These are phyloP conservation scores for Epinephelus moara DNA, from an alignment of 2,113 vertebrate genomes.

Conservation along the genomic window DNA sequence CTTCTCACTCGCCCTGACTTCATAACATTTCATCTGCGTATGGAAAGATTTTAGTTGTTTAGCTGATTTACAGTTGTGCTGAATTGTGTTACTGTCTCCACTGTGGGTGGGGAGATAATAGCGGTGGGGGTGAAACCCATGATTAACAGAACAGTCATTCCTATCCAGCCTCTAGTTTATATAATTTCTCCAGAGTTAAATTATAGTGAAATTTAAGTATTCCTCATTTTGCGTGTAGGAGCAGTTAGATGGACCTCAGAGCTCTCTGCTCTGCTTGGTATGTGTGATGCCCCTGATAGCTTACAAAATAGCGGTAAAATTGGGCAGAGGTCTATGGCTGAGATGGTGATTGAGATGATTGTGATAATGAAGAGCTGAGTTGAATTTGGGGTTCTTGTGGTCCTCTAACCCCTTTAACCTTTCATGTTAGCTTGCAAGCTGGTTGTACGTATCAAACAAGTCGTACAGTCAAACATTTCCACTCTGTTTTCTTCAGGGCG, in stretches of 20 bases:
- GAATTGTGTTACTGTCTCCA: constrained; percentile 58
- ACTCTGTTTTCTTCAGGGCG: background rate
- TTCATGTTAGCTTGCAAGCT: background rate
- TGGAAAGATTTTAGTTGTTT: constrained; percentile 43
- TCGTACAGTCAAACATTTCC: background rate
- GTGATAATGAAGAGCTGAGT: background rate
- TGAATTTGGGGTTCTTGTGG: background rate
- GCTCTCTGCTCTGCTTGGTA: background rate
- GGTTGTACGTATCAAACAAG: background rate
- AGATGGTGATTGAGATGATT: background rate
- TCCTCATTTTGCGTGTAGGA: constrained; percentile 46
- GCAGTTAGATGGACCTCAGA: constrained; percentile 12
- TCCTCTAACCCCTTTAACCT: background rate
- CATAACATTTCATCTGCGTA: constrained; percentile 14
- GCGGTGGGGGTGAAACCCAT: constrained; percentile 60
- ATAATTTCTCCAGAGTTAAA: constrained; percentile 60
- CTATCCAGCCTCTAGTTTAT: constrained; percentile 49
- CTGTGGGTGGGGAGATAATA: constrained; percentile 71
- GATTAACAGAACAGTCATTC: constrained; percentile 61
- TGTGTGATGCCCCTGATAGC: constrained; percentile 2
- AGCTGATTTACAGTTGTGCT: constrained; percentile 42
- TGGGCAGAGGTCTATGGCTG: background rate
- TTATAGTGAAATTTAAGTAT: constrained; percentile 66
- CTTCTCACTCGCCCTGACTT: background rate
- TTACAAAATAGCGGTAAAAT: background rate